Conservation (phyloP, 2,113 vertebrate species). For the Haemorhous mexicanus region DNA sequence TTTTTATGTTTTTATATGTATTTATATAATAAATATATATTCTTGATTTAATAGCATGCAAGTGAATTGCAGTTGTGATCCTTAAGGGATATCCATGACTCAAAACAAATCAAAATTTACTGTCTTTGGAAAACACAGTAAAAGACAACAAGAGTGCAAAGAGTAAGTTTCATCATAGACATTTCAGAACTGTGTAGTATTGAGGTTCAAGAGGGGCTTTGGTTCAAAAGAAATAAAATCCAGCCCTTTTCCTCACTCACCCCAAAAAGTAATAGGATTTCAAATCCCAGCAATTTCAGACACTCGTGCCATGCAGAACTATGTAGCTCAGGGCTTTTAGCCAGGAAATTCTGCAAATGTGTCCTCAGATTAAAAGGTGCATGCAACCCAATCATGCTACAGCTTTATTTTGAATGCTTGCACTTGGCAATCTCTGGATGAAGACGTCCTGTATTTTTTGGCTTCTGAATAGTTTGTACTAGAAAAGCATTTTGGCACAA, state of each 20-base stretch:
- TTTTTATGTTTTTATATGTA: background rate
- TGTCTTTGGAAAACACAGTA: background rate
- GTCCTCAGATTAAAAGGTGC: slow-evolving; percentile 10
- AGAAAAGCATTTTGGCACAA: slow-evolving; percentile 30
- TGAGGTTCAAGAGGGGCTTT: background rate
- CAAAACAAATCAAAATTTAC: background rate
- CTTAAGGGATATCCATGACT: background rate
- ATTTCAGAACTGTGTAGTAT: background rate
- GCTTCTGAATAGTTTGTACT: background rate
- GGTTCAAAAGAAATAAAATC: background rate
- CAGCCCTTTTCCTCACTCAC: background rate
- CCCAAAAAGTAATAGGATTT: background rate
- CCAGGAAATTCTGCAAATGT: slow-evolving; percentile 43
- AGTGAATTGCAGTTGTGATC: background rate
- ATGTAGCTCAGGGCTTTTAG: background rate
- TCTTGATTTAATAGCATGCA: background rate
- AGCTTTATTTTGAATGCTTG: slow-evolving; percentile 21
- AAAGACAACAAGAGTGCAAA: background rate
- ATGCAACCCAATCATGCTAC: background rate
- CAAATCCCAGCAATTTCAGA: background rate
- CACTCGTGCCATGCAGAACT: background rate
- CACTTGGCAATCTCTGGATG: background rate
- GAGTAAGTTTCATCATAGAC: background rate
- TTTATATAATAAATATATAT: background rate
- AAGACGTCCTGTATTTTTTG: slow-evolving; percentile 45